Base-by-base conservation (phyloP, 35 echinoderm and acorn worm species). In the Hemicentrotus pulcherrimus region DNA sequence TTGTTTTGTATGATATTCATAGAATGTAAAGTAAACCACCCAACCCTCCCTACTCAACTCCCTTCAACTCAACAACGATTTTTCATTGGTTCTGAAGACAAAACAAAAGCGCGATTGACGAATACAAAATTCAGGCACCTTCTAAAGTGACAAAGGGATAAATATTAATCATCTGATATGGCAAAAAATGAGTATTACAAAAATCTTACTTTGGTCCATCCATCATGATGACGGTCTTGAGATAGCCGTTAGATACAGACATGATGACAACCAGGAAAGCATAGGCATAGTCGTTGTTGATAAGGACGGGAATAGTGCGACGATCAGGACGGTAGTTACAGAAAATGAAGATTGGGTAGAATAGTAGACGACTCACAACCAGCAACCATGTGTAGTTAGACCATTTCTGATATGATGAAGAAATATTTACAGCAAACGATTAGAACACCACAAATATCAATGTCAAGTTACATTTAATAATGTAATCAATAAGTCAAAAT, bases 171-270 rank as follows among this genome's bases (percentile, higher is more conserved):
- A 65, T 35, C 30, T 41, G 35, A 41, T 41, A 41, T 41, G 35
- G 3, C 35, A 41, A 41, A 41, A 41, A 41, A 41, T 41, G 35
- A 41, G 35, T 41, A 41, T 41, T 1, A 41, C 1, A 89, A 24
- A 58, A 1, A 47, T 95, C 98, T 98, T 97, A 99, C 98, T 97
- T 95, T 88, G 97, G 96, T 86, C 96, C 97, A 95, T 97, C 98
- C 86, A 99, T 98, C 97, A 99, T 99, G 88, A 97, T 86, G 35
- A 95, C 90, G 13, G 97, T 98, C 86, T 99, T 99, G 22, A 99
- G 95, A 88, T 99, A 99, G 14, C 98, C 98, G 61, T 97, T 97
- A 86, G 96, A 96, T 5, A 99, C 30, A 0, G 96, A 96, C 89
- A 99, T 95, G 24, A 96, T 33, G 13, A 96, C 61, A 5, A 99